Percentiles rank a stretch among this genome's conserved stretches.
phyloP scores from a whole-genome alignment of 2,888 invertebrate genomes.

The Acronicta leporina region DNA sequence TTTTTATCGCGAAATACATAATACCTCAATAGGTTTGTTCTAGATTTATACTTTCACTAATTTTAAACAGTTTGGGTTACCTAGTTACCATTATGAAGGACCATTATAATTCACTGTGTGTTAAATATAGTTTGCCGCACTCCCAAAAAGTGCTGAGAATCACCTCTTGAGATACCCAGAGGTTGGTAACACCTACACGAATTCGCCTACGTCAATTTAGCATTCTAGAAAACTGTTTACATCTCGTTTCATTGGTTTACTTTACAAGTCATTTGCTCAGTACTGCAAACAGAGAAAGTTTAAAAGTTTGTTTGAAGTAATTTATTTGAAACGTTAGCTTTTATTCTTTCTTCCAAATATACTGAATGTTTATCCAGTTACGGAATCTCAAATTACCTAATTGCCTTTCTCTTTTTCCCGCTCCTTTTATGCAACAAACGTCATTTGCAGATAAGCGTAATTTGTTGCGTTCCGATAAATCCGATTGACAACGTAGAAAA shows the following conservation, averaged over 20 bases:
- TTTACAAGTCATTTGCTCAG: constrained; percentile 23
- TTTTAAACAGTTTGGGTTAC: background rate
- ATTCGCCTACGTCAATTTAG: constrained; percentile 4
- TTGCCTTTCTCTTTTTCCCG: constrained; percentile 55
- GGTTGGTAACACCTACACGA: constrained; percentile 1
- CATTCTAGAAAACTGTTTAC: constrained; percentile 37
- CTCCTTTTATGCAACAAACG: constrained; percentile 51
- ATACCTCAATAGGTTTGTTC: background rate
- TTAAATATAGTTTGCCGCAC: background rate
- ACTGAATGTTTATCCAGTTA: constrained; percentile 45
- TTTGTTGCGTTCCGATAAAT: constrained; percentile 51
- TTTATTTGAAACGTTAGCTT: constrained; percentile 41
- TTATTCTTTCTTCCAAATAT: constrained; percentile 45
- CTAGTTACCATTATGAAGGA: background rate
- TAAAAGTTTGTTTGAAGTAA: constrained; percentile 26
- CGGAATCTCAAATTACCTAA: constrained; percentile 50
- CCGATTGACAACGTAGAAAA: constrained; percentile 52
- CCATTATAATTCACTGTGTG: too few relatives aligned
- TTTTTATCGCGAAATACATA: background rate
- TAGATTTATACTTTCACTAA: background rate
- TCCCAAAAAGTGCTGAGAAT: background rate
- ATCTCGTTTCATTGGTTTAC: constrained; percentile 32
- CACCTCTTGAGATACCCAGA: background rate
- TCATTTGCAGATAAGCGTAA: constrained; percentile 51
- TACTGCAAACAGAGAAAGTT: constrained; percentile 41